Evolutionary conservation across 2,797 vertebrate species (phyloP).

Genomic region (Tragopan temminckii): DNA sequence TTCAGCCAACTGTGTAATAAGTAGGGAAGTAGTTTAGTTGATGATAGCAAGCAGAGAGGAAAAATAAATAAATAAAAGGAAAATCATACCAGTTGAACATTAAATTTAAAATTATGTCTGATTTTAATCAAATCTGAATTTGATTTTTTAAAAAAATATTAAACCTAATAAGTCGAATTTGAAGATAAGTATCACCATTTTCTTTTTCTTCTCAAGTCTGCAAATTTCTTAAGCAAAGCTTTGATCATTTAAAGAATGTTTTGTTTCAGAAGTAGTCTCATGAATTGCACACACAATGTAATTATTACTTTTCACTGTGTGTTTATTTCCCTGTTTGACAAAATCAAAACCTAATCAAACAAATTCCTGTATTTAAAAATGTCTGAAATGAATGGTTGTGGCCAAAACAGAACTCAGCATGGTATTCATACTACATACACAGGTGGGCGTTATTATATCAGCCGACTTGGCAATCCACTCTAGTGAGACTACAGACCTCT

Average conservation of each 20-base stretch:
- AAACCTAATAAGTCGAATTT: neutral
- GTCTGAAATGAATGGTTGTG: neutral
- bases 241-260: neutral
- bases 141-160: neutral
- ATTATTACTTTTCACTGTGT: neutral
- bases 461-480: rapidly evolving
- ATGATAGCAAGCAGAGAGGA: neutral
- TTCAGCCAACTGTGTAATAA: conserved; percentile 63
- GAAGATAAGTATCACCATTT: neutral
- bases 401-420: neutral
- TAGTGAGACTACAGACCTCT: neutral
- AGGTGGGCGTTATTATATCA: neutral
- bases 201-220: neutral
- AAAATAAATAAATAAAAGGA: conserved; percentile 9
- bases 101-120: neutral
- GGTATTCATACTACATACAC: neutral
- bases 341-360: neutral
- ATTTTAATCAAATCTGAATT: neutral
- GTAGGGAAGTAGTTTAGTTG: conserved; percentile 62
- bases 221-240: neutral
- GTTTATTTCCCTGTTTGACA: neutral
- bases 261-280: neutral
- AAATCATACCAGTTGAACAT: neutral
- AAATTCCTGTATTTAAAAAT: neutral
- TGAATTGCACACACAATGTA: neutral